Evolutionary conservation across 1,140 invertebrate genomes (phyloP).

Genomic region (Steinernema khuongi): DNA sequence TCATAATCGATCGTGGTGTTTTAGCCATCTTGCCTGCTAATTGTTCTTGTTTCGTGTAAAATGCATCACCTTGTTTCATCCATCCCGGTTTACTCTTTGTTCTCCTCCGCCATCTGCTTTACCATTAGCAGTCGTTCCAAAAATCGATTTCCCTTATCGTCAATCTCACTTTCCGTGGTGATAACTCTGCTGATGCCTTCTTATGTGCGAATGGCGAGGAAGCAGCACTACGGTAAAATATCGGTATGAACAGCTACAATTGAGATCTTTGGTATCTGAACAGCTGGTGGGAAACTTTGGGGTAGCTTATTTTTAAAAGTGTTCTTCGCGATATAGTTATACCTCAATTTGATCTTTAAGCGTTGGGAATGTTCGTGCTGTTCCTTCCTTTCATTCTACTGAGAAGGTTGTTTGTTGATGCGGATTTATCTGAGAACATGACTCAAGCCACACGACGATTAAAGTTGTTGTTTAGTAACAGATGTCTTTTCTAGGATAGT

Average conservation of each 20-base stretch:
- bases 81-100: not conserved
- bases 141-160: constrained; percentile 15
- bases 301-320: not conserved
- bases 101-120: too few species aligned
- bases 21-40: not conserved
- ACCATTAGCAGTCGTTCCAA: not conserved
- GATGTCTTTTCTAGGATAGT: too few species aligned
- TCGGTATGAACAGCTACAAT: too few species aligned
- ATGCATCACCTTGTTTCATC: not conserved
- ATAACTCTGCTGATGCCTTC: not conserved
- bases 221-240: not conserved
- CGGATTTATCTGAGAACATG: too few species aligned
- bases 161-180: not conserved
- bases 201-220: not conserved
- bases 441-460: too few species aligned
- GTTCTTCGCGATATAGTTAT: too few species aligned
- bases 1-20: not conserved
- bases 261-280: not conserved
- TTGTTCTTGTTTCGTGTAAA: not conserved
- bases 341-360: too few species aligned
- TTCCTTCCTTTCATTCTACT: too few species aligned
- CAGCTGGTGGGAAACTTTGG: not conserved
- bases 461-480: too few species aligned
- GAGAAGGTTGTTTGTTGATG: too few species aligned
- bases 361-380: not conserved